Percentiles rank a stretch among this genome's conserved stretches.
Conservation (phyloP, 1,140 invertebrate genomes). For the Lutraria rhynchaena region DNA sequence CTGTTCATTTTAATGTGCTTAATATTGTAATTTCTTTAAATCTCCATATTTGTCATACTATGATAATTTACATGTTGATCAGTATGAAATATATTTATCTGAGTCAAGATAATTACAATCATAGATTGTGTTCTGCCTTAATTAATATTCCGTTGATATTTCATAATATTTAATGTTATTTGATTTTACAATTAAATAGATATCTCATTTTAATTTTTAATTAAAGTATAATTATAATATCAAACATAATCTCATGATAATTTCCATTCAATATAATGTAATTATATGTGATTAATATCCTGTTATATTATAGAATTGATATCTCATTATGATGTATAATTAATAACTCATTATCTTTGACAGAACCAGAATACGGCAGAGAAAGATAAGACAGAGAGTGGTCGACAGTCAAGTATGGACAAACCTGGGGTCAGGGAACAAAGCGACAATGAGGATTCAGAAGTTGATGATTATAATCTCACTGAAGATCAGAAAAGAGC, state of each 20-base stretch:
- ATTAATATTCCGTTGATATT: too few relatives aligned
- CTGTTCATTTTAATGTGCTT: too few relatives aligned
- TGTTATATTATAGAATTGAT: background rate
- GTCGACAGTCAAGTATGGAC: slow-evolving; percentile 17
- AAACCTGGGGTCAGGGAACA: slow-evolving; percentile 38
- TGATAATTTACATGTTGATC: too few relatives aligned
- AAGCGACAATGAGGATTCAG: slow-evolving; percentile 68
- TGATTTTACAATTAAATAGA: background rate
- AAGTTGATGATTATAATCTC: slow-evolving; percentile 72
- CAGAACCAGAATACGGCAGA: slow-evolving; percentile 29
- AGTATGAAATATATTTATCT: too few relatives aligned
- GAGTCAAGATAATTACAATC: too few relatives aligned
- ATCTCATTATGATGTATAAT: background rate
- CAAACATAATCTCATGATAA: background rate
- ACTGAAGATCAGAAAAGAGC: slow-evolving; percentile 77
- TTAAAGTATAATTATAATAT: background rate
- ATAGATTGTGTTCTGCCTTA: too few relatives aligned
- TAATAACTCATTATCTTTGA: background rate
- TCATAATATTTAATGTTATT: background rate
- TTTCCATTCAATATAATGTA: background rate
- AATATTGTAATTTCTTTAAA: too few relatives aligned
- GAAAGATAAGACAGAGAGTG: background rate
- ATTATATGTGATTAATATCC: background rate
- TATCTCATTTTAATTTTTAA: background rate
- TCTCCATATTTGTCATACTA: too few relatives aligned